Evolutionary conservation across 2,113 vertebrate species (phyloP).

Genomic region (Megaceryle maxima): DNA sequence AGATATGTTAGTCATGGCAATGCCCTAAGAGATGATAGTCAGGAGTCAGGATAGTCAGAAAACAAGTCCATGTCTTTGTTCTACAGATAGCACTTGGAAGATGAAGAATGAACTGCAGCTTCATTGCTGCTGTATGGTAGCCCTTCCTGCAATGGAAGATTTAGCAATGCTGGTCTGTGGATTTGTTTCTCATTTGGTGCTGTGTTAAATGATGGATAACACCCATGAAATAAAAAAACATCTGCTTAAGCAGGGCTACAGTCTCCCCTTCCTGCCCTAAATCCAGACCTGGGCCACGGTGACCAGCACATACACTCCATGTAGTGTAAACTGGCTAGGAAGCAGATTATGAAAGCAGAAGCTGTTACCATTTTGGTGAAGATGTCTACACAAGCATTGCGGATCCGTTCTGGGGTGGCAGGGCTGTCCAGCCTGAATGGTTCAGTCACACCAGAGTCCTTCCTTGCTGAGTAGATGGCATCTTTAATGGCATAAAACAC

Average conservation of each 20-base stretch:
- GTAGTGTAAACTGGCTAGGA: neutral
- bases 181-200: neutral
- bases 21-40: neutral
- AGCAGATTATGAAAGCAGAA: neutral
- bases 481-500: slow-evolving; percentile 96
- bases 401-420: slow-evolving; percentile 91
- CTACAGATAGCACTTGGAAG: neutral
- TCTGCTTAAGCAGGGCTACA: neutral
- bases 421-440: slow-evolving; percentile 90
- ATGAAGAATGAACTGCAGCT: neutral
- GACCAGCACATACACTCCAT: neutral
- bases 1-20: too few species aligned
- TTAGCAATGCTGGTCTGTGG: neutral
- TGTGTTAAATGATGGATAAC: neutral
- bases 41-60: neutral
- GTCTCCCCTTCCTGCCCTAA: neutral
- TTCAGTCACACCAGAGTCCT: slow-evolving; percentile 69
- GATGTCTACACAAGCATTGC: slow-evolving; percentile 87
- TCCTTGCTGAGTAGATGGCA: slow-evolving; percentile 78
- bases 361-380: slow-evolving; percentile 88
- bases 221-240: neutral
- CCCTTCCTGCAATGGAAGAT: neutral
- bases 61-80: neutral
- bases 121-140: neutral
- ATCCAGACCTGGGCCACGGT: neutral